Base-by-base conservation (phyloP, 2,888 invertebrate genomes). In the Caenorhabditis drosophilae region DNA sequence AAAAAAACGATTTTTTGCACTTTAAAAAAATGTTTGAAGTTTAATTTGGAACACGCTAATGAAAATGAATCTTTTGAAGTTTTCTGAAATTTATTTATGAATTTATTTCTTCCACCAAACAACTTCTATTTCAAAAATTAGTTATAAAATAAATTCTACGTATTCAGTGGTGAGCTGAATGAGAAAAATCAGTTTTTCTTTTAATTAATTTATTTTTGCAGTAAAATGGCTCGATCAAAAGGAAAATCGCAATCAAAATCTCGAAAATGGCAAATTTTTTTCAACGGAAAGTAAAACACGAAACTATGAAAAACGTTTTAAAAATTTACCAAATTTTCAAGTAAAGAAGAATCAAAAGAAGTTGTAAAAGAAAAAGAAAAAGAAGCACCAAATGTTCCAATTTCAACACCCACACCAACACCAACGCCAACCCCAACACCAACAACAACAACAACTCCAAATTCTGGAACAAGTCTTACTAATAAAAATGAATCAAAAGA, bases 341-440 rank as follows among this genome's bases (percentile, higher is more conserved):
- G 16, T 11, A 31, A 31, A 9, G 31, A 31, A 31, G 12, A 31
- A 31, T n/a, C n/a, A n/a, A n/a, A n/a, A n/a, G n/a, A n/a, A n/a
- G n/a, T n/a, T n/a, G 42, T 23, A 42, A 42, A 42, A 42, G 42
- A 42, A 42, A 42, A 12, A 23, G 31, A 31, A 31, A 31, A 31
- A 31, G 31, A 31, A 9, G 12, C 6, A 31, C 31, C 31, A 31
- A 31, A 12, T 9, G 6, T 12, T 31, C 7, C 6, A 31, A 12
- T 6, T 31, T 31, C 12, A 12, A 31, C 31, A 31, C 12, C 31
- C 6, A 31, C 31, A 31, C 31, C 31, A 9, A 12, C 12, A 31
- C 7, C 31, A 31, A 6, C 31, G 12, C 12, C 31, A 31, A 31
- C 7, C 6, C 12, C 31, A 12, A 31, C 6, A 31, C 31, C 31